Percentiles rank a stretch among this genome's conserved stretches.
Evolutionary conservation across 1,140 invertebrate species (phyloP).

Genomic region (Hetaerina americana): DNA sequence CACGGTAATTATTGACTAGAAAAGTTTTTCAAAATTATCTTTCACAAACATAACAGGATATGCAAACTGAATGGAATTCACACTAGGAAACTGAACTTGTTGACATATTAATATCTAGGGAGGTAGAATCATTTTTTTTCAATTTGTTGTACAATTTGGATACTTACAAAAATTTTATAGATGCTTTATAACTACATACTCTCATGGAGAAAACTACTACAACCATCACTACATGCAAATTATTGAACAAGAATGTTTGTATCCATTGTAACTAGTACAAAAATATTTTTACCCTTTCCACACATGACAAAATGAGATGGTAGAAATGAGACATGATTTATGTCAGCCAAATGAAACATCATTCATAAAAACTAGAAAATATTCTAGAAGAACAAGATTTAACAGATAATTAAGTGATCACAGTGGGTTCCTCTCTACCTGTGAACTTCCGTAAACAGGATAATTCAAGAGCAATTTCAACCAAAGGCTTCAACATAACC

Average conservation of each 20-base stretch:
- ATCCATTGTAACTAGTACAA: not conserved
- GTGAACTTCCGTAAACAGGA: constrained; percentile 75
- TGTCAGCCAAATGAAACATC: not conserved
- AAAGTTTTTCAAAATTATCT: no score
- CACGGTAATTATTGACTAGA: no score
- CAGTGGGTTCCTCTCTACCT: constrained; percentile 79
- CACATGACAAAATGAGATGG: not conserved
- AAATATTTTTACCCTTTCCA: constrained; percentile 1
- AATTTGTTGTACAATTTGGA: not conserved
- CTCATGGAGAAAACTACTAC: not conserved
- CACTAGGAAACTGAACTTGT: no score
- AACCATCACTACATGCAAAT: not conserved
- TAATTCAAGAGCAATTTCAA: constrained; percentile 76
- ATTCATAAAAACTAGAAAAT: not conserved
- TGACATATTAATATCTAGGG: no score
- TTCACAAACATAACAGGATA: no score
- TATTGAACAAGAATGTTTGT: not conserved
- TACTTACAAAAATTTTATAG: no score
- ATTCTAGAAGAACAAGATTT: not conserved
- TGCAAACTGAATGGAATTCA: no score
- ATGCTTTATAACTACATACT: no score
- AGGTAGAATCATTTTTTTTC: not conserved
- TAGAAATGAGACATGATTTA: not conserved
- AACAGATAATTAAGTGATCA: constrained; percentile 73
- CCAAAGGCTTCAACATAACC: constrained; percentile 70